Percentiles rank a stretch among this genome's conserved stretches.
Evolutionary conservation across 2,797 vertebrate species (phyloP).

Genomic region (Gallinago solitaria): DNA sequence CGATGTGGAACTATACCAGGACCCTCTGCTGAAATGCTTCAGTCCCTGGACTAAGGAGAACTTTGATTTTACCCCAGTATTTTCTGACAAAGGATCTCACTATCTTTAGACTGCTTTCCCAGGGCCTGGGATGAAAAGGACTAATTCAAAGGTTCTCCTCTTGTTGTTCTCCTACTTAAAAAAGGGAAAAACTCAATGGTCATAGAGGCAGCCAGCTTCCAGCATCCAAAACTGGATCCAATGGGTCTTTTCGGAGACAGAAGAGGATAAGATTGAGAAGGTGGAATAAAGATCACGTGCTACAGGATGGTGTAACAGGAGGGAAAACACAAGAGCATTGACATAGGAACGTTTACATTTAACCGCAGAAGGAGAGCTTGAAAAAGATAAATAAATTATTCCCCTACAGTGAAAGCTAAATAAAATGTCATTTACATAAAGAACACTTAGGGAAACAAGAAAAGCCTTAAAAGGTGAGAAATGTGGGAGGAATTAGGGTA

Average conservation of each 20-base stretch:
- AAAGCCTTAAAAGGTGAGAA: constrained; percentile 28
- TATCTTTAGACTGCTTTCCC: background rate
- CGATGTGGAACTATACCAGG: background rate
- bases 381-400: background rate
- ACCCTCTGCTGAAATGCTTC: background rate
- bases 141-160: background rate
- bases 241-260: background rate
- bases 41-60: background rate
- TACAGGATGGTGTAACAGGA: background rate
- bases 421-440: background rate
- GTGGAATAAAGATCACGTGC: background rate
- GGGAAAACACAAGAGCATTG: background rate
- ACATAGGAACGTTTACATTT: background rate
- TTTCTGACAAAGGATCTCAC: background rate
- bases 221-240: background rate
- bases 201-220: background rate
- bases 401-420: constrained; percentile 4
- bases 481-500: background rate
- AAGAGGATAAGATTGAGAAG: background rate
- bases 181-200: background rate
- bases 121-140: background rate
- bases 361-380: background rate
- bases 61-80: background rate
- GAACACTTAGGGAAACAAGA: background rate
- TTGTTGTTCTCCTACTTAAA: background rate